Evolutionary conservation across 2,113 vertebrate genomes (phyloP).

Genomic region (Odontesthes bonariensis): DNA sequence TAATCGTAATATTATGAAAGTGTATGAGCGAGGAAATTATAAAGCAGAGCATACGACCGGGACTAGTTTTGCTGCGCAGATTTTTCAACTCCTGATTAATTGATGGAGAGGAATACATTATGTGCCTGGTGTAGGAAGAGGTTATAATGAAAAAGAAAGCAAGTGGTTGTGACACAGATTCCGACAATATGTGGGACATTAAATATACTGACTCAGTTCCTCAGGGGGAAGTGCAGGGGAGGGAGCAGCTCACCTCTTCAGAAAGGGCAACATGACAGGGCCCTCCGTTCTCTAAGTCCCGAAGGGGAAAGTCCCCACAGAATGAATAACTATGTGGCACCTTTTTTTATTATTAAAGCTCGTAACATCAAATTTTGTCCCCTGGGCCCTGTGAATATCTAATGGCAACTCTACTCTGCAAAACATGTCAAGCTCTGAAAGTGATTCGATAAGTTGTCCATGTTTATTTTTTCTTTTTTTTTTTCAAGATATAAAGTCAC

Average conservation of each 20-base stretch:
- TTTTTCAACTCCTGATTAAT: no score
- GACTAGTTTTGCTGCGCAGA: no score
- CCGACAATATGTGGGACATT: conserved; percentile 22
- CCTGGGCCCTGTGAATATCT: conserved; percentile 22
- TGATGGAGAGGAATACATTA: neutral
- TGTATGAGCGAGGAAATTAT: no score
- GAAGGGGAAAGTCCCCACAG: conserved; percentile 31
- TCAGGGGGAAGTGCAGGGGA: conserved; percentile 2
- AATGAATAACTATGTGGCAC: conserved; percentile 55
- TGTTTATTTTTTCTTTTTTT: conserved; percentile 1
- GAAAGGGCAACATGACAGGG: conserved; percentile 36
- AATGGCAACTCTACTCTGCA: conserved; percentile 15
- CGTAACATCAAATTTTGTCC: conserved; percentile 38
- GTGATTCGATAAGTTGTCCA: neutral
- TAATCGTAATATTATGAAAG: no score
- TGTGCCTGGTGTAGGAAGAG: neutral
- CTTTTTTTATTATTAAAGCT: conserved; percentile 63
- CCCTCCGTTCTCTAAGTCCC: conserved; percentile 15
- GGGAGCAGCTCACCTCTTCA: conserved; percentile 33
- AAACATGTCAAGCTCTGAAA: conserved; percentile 12
- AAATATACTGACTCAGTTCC: conserved; percentile 60
- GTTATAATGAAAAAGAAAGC: neutral
- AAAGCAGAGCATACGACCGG: no score
- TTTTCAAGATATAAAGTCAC: neutral
- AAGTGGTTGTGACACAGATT: neutral